Evolutionary conservation across 2,797 vertebrate species (phyloP).

Genomic region (Premnoplex brunnescens): DNA sequence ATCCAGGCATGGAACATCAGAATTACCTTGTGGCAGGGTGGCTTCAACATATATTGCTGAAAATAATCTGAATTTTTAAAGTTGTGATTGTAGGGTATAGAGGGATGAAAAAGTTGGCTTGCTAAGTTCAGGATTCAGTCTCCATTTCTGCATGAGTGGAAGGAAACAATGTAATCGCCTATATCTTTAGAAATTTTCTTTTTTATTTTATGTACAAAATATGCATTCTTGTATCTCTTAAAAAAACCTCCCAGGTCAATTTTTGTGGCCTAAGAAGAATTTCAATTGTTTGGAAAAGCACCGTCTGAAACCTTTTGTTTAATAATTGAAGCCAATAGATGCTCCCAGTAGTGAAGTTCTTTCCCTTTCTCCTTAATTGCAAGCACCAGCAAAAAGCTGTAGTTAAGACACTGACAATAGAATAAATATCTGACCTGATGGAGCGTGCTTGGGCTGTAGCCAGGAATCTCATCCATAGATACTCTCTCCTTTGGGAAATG

Average conservation of each 20-base stretch:
- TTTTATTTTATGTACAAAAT: neutral
- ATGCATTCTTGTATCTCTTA: neutral
- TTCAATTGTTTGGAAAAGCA: neutral
- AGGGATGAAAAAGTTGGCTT: neutral
- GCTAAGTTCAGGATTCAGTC: neutral
- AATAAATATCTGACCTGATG: constrained; percentile 41
- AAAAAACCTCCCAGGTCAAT: neutral
- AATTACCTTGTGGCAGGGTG: neutral
- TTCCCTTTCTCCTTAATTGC: neutral
- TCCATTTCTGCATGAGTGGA: neutral
- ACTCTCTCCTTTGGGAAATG: neutral
- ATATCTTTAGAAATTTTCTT: neutral
- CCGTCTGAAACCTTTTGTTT: neutral
- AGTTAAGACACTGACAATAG: neutral
- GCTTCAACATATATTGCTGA: neutral
- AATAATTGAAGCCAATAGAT: neutral
- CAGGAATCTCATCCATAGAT: constrained; percentile 10
- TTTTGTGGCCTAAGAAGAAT: neutral
- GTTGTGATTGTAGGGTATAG: neutral
- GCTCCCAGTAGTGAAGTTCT: neutral
- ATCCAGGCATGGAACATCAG: neutral
- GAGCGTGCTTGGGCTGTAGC: neutral
- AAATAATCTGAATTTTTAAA: neutral
- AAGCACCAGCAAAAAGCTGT: constrained; percentile 19
- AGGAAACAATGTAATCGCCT: neutral